phyloP scores from a whole-genome alignment of 2,113 vertebrate genomes.

The Puma concolor region DNA sequence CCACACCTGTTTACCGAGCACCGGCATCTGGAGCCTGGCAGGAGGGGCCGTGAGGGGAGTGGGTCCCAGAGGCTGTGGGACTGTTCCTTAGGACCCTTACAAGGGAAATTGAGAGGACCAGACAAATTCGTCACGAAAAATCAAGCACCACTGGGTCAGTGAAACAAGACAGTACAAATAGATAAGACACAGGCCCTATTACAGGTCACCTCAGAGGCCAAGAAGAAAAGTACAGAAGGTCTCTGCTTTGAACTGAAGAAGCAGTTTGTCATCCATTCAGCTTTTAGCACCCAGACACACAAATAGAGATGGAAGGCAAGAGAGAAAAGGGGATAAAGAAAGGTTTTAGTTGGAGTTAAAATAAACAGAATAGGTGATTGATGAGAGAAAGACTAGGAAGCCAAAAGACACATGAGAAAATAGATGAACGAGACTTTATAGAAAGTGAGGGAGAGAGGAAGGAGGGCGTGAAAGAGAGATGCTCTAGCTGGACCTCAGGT shows the following conservation, averaged over 20 bases:
- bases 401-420: neutral
- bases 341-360: neutral
- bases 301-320: neutral
- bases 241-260: neutral
- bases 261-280: neutral
- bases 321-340: neutral
- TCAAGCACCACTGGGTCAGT: neutral
- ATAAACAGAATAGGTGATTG: neutral
- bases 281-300: neutral
- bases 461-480: neutral
- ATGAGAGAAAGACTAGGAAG: conserved; percentile 11
- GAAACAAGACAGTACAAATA: neutral
- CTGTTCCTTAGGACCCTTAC: neutral
- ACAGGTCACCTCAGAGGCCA: neutral
- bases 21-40: neutral
- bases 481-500: fast-evolving
- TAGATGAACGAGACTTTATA: neutral
- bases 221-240: neutral
- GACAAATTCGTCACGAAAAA: neutral
- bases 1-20: neutral
- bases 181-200: neutral
- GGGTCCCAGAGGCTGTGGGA: neutral
- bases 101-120: neutral
- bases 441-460: neutral
- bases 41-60: too few species aligned